Conservation (phyloP, 2,797 vertebrate genomes). For the Sternotherus odoratus region DNA sequence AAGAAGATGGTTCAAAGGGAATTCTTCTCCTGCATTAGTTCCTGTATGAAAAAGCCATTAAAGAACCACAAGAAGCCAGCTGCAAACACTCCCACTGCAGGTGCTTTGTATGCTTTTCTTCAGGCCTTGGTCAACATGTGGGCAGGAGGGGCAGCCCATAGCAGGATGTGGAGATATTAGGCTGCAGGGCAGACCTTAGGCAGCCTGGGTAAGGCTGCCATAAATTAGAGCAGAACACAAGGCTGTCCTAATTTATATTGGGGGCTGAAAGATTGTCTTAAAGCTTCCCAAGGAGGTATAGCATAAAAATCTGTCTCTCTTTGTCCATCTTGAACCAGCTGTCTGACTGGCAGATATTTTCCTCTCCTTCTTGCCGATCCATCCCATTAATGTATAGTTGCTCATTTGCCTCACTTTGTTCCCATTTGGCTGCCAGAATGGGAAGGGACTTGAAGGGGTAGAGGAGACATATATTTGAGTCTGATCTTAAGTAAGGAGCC, state of each 20-base stretch:
- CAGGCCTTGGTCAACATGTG: not conserved
- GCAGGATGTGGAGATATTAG: not conserved
- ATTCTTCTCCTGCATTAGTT: not conserved
- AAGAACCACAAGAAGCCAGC: not conserved
- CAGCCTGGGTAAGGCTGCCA: not conserved
- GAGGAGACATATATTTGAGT: not conserved
- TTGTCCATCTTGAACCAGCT: not conserved
- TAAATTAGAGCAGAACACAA: not conserved
- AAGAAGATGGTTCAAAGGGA: not conserved
- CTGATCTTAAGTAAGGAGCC: not conserved
- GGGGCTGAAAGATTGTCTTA: not conserved
- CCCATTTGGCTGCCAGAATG: not conserved
- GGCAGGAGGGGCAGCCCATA: not conserved
- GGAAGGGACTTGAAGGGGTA: not conserved
- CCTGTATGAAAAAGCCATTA: not conserved
- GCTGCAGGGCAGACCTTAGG: not conserved
- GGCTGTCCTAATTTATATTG: not conserved
- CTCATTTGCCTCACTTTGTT: not conserved
- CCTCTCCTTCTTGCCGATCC: not conserved
- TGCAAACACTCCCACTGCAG: not conserved
- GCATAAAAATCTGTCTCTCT: not conserved
- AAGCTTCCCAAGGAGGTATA: not conserved
- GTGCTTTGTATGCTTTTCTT: not conserved
- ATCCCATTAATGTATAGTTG: not conserved
- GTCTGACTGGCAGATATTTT: not conserved